Percentiles rank a stretch among this genome's conserved stretches.
phyloP scores from a whole-genome alignment of 2,888 invertebrate genomes.

The Lacanobia wlatinum region DNA sequence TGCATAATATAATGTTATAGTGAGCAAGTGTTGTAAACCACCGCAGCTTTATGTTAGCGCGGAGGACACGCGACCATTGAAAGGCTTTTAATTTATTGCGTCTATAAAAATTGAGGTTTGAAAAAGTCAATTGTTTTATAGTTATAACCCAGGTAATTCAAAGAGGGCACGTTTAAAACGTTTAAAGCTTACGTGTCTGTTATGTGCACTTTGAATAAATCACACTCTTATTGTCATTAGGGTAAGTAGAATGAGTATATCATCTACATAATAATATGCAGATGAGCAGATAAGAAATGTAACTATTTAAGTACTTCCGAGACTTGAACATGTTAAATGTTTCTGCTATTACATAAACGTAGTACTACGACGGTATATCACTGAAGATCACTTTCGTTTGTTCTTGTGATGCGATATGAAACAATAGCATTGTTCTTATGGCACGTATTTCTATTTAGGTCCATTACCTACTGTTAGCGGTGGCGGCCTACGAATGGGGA shows the following conservation, averaged over 20 bases:
- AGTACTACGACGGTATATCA: slow-evolving; percentile 34
- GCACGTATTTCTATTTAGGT: slow-evolving; percentile 48
- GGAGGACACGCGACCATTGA: slow-evolving; percentile 58
- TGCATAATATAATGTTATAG: slow-evolving; percentile 63
- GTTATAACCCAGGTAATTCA: slow-evolving; percentile 49
- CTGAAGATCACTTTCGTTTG: slow-evolving; percentile 69
- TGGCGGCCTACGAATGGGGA: slow-evolving; percentile 36
- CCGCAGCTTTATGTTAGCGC: slow-evolving; percentile 49
- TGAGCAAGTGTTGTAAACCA: slow-evolving; percentile 60
- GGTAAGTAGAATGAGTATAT: slow-evolving; percentile 38
- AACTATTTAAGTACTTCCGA: slow-evolving; percentile 37
- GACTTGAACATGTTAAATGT: slow-evolving; percentile 52
- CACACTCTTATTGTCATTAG: slow-evolving; percentile 41
- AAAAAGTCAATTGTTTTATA: slow-evolving; percentile 51
- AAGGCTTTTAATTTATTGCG: slow-evolving; percentile 47
- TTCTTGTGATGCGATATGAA: slow-evolving; percentile 60
- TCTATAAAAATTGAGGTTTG: slow-evolving; percentile 43
- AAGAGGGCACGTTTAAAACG: slow-evolving; percentile 43
- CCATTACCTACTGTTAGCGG: slow-evolving; percentile 30
- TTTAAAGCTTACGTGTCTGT: slow-evolving; percentile 55
- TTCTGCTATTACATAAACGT: slow-evolving; percentile 65
- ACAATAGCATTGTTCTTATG: slow-evolving; percentile 62
- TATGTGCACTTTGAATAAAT: slow-evolving; percentile 56
- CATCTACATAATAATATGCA: slow-evolving; percentile 52
- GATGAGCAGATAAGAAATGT: slow-evolving; percentile 43